A percentile compares a stretch with the other conserved stretches of the same genome.
These are phyloP conservation scores for Engraulis encrasicolus DNA, from an alignment of 2,113 vertebrate genomes.

Conservation along the genomic window DNA sequence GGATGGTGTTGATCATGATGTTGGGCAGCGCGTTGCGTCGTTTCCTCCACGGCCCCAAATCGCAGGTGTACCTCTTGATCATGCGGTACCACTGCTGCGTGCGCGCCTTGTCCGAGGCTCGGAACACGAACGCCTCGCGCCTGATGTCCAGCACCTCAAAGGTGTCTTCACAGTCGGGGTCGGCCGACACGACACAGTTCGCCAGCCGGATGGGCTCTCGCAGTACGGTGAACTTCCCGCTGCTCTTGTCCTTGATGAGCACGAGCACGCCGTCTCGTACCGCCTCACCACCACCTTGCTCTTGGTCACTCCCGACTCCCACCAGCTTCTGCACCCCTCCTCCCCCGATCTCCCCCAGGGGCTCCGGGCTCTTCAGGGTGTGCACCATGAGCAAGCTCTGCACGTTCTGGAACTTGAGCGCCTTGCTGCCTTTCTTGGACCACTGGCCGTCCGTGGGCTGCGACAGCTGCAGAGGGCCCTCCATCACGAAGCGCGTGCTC, in stretches of 20 bases:
- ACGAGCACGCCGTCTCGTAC: constrained; percentile 85
- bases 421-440: constrained; percentile 88
- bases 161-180: constrained; percentile 85
- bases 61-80: constrained; percentile 81
- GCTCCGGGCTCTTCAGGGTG: constrained; percentile 68
- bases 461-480: constrained; percentile 85
- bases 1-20: constrained; percentile 91
- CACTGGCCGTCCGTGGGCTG: constrained; percentile 89
- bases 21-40: constrained; percentile 89
- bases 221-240: constrained; percentile 86
- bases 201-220: constrained; percentile 86
- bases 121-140: constrained; percentile 86
- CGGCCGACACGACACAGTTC: constrained; percentile 86
- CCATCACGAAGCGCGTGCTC: constrained; percentile 88
- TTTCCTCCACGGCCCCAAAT: constrained; percentile 88
- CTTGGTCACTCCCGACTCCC: constrained; percentile 44
- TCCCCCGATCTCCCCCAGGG: constrained; percentile 41
- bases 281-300: constrained; percentile 58
- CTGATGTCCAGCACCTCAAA: constrained; percentile 91
- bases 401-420: constrained; percentile 91
- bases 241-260: constrained; percentile 90
- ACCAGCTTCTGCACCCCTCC: constrained; percentile 47
- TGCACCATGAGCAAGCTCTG: constrained; percentile 88
- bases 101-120: constrained; percentile 83
- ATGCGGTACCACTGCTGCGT: constrained; percentile 91